Percentiles rank a stretch among this genome's conserved stretches.
These are phyloP conservation scores for Tortrix viridana DNA, from an alignment of 2,888 invertebrate species.

Conservation along the genomic window DNA sequence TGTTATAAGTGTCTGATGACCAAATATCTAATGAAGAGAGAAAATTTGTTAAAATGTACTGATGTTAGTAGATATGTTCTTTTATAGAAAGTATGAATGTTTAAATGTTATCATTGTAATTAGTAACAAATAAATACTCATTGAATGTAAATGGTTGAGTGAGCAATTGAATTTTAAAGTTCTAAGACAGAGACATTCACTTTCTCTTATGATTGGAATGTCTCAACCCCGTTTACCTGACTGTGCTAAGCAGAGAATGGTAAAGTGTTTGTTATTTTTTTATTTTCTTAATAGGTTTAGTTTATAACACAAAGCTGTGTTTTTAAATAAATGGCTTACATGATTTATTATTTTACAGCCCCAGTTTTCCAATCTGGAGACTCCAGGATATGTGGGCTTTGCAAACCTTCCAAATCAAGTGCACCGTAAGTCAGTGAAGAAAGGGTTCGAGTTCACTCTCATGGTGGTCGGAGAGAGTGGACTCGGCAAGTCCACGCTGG, in stretches of 20 bases:
- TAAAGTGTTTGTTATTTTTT: too few species aligned
- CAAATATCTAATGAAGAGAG: slow-evolving; percentile 12
- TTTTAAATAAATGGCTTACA: background rate
- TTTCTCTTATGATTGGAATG: too few species aligned
- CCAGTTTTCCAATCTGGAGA: slow-evolving; percentile 93
- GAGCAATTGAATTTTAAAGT: background rate
- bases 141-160: background rate
- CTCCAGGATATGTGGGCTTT: slow-evolving; percentile 95
- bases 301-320: too few species aligned
- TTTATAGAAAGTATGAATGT: slow-evolving; percentile 8
- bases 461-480: slow-evolving; percentile 98
- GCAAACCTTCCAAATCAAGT: slow-evolving; percentile 98
- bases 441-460: slow-evolving; percentile 98
- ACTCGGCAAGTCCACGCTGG: slow-evolving; percentile 97
- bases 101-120: background rate
- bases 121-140: background rate
- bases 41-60: slow-evolving; percentile 4
- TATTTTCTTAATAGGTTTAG: too few species aligned
- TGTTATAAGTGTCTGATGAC: slow-evolving; percentile 8
- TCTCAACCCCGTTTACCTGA: too few species aligned
- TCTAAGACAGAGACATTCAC: too few species aligned
- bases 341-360: background rate
- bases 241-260: too few species aligned
- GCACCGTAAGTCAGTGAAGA: slow-evolving; percentile 98
- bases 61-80: slow-evolving; percentile 25